A percentile compares a stretch with the other conserved stretches of the same genome.
phyloP scores from a whole-genome alignment of 1,140 invertebrate species.

The Telenomus remus region DNA sequence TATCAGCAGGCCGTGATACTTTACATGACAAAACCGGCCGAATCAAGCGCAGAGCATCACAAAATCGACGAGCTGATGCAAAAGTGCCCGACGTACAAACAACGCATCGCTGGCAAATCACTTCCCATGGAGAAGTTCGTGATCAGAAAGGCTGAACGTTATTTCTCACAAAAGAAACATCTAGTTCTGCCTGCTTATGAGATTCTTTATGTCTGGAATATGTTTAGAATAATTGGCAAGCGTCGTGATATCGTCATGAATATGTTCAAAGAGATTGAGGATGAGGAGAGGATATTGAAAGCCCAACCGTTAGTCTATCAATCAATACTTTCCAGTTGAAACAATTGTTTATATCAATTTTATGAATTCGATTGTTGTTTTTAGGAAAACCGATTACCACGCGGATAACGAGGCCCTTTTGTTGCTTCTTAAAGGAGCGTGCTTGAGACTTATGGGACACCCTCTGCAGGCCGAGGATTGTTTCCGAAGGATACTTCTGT shows the following conservation, averaged over 20 bases:
- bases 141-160: slow-evolving; percentile 87
- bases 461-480: slow-evolving; percentile 85
- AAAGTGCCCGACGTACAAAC: slow-evolving; percentile 87
- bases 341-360: too few species aligned
- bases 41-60: slow-evolving; percentile 74
- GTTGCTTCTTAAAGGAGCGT: slow-evolving; percentile 88
- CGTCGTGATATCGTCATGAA: slow-evolving; percentile 80
- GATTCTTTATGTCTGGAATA: slow-evolving; percentile 95
- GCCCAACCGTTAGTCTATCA: slow-evolving; percentile 58
- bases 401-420: slow-evolving; percentile 87
- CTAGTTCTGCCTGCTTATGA: slow-evolving; percentile 90
- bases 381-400: slow-evolving; percentile 78
- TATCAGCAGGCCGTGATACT: slow-evolving; percentile 92
- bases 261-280: slow-evolving; percentile 85
- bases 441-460: slow-evolving; percentile 84
- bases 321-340: not conserved
- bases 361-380: slow-evolving; percentile 27
- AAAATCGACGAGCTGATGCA: slow-evolving; percentile 79
- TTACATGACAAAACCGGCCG: slow-evolving; percentile 80
- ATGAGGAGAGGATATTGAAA: slow-evolving; percentile 74
- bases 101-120: slow-evolving; percentile 96
- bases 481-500: slow-evolving; percentile 80
- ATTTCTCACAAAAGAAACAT: slow-evolving; percentile 82
- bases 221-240: slow-evolving; percentile 89
- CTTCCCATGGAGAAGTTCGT: slow-evolving; percentile 98